Evolutionary conservation across 1,140 invertebrate genomes (phyloP), one percentile per base, ranked within the genome.

Genomic region (Aphelinus certus): DNA sequence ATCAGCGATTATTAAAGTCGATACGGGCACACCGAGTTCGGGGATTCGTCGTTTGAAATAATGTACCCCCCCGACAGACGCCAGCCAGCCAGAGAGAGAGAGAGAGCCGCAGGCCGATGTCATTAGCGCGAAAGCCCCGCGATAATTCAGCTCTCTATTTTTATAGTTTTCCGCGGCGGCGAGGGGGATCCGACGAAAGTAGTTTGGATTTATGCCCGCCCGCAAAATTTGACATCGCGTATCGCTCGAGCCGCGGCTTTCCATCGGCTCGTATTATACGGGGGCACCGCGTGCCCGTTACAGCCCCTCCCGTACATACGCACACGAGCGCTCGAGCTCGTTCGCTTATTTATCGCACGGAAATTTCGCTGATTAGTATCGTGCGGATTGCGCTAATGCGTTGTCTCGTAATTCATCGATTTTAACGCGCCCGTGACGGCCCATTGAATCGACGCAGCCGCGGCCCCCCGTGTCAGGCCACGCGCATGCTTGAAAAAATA

Each of bases 331-430:
- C 49, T 61, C 4, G 48, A 65, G 79, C 76, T 80, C 79, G 76
- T 83, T 81, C 82, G 79, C 78, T 83, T 83, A 81, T 83, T 83
- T 87, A 87, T 83, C 77, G 80, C 79, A 81, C 79, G 79, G 80
- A 86, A 85, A 87, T 87, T 86, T 86, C 80, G 83, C 85, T 86
- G 83, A 87, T 87, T 87, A 86, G 84, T 84, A 86, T 86, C 84
- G 83, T 85, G 85, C 82, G 82, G 83, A 85, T 81, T 84, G 82
- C 82, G 81, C 84, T 86, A 86, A 86, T 86, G 84, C 83, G 84
- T 83, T 86, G 84, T 86, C 84, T 86, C 85, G 84, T 86, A 86
- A 86, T 86, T 86, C 83, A 86, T 84, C 83, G 84, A 86, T 86
- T 86, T 86, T 84, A 85, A 85, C 84, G 80, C 77, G 64, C 78